A percentile compares a stretch with the other conserved stretches of the same genome.
Evolutionary conservation across 1,140 invertebrate species (phyloP).

Genomic region (Diprion similis): DNA sequence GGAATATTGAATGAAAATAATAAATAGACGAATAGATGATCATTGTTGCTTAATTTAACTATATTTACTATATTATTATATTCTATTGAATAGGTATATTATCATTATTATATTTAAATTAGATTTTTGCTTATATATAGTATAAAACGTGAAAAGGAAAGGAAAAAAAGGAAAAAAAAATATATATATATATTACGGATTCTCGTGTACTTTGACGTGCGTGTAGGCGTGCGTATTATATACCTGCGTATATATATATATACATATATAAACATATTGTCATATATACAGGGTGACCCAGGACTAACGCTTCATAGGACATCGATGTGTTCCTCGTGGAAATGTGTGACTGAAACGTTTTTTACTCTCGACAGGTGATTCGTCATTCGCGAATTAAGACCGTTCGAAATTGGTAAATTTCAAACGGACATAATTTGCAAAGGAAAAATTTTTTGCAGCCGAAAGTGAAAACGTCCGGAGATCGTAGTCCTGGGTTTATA

Average conservation of each 20-base stretch:
- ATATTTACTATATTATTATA: conserved; percentile 60
- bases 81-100: conserved; percentile 60
- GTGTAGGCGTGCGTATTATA: conserved; percentile 26
- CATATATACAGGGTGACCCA: conserved; percentile 4
- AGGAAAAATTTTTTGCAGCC: too few relatives aligned
- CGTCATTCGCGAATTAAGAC: too few relatives aligned
- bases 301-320: neutral
- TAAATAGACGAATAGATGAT: conserved; percentile 45
- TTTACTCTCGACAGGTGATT: too few relatives aligned
- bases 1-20: conserved; percentile 24
- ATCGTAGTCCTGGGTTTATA: neutral
- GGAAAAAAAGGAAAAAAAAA: conserved; percentile 16
- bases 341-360: too few relatives aligned
- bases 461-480: too few relatives aligned
- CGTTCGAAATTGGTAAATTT: too few relatives aligned
- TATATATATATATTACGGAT: neutral
- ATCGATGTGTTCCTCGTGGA: too few relatives aligned
- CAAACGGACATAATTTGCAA: too few relatives aligned
- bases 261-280: conserved; percentile 2
- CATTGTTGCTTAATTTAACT: conserved; percentile 62
- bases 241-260: conserved; percentile 25
- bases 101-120: conserved; percentile 40
- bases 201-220: conserved; percentile 39
- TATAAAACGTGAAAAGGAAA: conserved; percentile 11
- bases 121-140: conserved; percentile 11